Evolutionary conservation across 2,113 vertebrate genomes (phyloP).

Genomic region (Rhadina sibilatrix): DNA sequence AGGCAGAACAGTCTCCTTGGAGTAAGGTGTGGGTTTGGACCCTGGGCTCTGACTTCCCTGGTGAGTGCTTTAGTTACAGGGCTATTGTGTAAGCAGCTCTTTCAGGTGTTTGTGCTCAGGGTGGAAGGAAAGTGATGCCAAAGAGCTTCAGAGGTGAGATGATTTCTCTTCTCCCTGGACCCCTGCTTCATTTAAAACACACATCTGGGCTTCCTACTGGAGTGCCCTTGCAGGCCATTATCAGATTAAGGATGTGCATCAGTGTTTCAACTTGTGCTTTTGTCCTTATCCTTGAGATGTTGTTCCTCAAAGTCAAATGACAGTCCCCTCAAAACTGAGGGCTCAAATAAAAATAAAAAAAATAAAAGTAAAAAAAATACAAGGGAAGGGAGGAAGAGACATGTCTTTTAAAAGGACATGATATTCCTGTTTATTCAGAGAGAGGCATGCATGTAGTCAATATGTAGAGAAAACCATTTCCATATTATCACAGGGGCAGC

Average conservation of each 20-base stretch:
- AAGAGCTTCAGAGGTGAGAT: neutral
- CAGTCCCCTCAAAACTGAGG: neutral
- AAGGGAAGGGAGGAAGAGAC: neutral
- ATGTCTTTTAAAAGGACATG: accelerated
- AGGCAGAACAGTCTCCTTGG: neutral
- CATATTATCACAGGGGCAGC: neutral
- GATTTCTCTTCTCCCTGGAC: neutral
- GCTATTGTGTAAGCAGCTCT: neutral
- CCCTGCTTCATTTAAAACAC: neutral
- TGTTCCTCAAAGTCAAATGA: neutral
- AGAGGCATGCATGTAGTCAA: neutral
- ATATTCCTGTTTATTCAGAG: neutral
- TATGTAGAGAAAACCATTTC: neutral
- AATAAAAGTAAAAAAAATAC: neutral
- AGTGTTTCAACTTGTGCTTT: neutral
- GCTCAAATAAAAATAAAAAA: neutral
- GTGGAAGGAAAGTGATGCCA: neutral
- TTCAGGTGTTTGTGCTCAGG: neutral
- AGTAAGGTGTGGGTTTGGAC: neutral
- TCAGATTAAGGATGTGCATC: neutral
- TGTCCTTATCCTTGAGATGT: neutral
- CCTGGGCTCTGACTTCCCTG: neutral
- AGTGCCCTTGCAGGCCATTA: neutral
- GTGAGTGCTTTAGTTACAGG: neutral
- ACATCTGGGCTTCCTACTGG: accelerated